Evolutionary conservation across 2,113 vertebrate species (phyloP).

Genomic region (Hyperopisus bebe): DNA sequence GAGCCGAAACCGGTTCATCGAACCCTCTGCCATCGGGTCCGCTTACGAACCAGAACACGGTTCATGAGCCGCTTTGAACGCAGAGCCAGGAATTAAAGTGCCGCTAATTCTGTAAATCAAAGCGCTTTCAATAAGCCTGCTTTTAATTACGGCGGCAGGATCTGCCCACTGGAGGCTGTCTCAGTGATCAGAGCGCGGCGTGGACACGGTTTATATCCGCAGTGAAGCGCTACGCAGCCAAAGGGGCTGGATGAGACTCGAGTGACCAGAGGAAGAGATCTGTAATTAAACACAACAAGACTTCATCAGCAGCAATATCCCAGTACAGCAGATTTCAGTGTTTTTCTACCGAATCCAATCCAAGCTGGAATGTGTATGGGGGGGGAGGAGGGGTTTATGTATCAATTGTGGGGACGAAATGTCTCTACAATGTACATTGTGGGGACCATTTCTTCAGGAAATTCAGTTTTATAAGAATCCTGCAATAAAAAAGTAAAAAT

Average conservation of each 20-base stretch:
- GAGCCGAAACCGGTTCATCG: background rate
- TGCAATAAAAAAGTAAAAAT: background rate
- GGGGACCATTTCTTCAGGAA: background rate
- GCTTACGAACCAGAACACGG: background rate
- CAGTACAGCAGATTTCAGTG: background rate
- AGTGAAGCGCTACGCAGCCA: background rate
- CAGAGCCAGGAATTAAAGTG: background rate
- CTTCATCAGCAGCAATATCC: background rate
- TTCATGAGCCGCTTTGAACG: background rate
- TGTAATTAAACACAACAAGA: background rate
- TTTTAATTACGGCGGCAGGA: background rate
- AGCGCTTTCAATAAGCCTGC: background rate
- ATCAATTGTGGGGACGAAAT: no score
- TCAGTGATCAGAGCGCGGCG: background rate
- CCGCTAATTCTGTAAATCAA: background rate
- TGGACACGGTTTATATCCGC: background rate
- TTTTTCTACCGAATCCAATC: background rate
- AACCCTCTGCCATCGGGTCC: background rate
- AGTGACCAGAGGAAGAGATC: background rate
- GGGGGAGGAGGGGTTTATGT: no score
- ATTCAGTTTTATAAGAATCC: background rate
- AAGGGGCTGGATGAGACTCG: background rate
- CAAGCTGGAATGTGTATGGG: background rate
- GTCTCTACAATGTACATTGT: no score
- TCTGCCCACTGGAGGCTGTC: background rate